Conservation (phyloP, 2,888 invertebrate species). For the Anoplius nigerrimus region DNA sequence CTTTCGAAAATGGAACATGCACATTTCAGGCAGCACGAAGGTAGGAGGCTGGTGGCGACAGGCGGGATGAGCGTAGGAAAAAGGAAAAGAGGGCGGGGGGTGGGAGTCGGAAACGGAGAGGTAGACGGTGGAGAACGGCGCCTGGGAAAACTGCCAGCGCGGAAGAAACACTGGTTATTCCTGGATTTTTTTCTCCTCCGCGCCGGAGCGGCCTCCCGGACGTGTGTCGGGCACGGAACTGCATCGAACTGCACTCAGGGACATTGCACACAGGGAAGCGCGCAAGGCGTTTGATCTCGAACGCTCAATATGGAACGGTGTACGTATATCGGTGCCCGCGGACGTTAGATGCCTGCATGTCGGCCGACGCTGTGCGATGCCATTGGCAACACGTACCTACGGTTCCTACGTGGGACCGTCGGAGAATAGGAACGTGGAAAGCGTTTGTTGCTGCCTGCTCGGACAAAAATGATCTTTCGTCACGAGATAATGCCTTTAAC, state of each 20-base stretch:
- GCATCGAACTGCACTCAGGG: too few species aligned
- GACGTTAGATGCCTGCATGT: too few species aligned
- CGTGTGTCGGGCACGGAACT: background rate
- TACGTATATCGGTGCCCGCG: slow-evolving; percentile 1
- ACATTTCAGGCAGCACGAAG: background rate
- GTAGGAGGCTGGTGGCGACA: background rate
- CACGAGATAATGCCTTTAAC: too few species aligned
- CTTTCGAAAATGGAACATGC: slow-evolving; percentile 1
- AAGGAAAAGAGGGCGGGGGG: slow-evolving; percentile 2
- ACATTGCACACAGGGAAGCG: background rate
- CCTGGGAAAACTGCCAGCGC: slow-evolving; percentile 33
- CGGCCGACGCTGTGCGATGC: too few species aligned
- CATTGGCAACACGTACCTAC: background rate
- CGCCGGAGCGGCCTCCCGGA: background rate
- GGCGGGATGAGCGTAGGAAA: background rate
- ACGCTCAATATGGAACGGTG: slow-evolving; percentile 11
- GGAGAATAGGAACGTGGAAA: background rate
- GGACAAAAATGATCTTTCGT: too few species aligned
- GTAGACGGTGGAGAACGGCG: slow-evolving; percentile 6
- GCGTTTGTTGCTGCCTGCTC: too few species aligned
- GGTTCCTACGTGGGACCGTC: background rate
- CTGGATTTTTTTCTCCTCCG: slow-evolving; percentile 16
- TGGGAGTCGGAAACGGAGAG: slow-evolving; percentile 21
- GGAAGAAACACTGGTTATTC: slow-evolving; percentile 18
- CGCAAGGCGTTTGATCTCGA: slow-evolving; percentile 13